phyloP scores from a whole-genome alignment of 2,888 invertebrate genomes.

The Andrena bicolor region DNA sequence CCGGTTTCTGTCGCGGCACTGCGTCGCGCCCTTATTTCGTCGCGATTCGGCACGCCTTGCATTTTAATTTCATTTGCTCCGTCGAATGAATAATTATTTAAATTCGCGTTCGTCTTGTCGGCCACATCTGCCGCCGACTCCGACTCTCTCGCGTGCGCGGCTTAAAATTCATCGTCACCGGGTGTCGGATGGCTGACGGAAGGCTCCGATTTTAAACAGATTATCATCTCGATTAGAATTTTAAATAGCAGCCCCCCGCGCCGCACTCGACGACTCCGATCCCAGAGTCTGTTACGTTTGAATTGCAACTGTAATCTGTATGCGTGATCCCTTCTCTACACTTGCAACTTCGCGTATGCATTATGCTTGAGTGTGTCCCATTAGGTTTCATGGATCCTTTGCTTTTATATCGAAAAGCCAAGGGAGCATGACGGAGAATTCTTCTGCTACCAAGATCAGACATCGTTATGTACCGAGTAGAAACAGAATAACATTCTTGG shows the following conservation, averaged over 20 bases:
- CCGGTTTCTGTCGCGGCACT: not conserved
- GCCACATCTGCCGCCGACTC: slow-evolving; percentile 38
- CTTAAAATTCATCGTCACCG: slow-evolving; percentile 50
- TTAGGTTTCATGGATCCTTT: not conserved
- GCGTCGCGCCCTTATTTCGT: slow-evolving; percentile 18
- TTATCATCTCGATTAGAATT: slow-evolving; percentile 54
- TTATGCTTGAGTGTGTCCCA: not conserved
- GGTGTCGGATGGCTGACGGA: not conserved
- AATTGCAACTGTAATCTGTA: not conserved
- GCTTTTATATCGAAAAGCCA: not conserved
- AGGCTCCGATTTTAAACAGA: slow-evolving; percentile 29
- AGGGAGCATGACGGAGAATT: not conserved
- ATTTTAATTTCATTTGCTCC: slow-evolving; percentile 71
- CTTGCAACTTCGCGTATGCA: not conserved
- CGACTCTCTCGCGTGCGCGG: not conserved
- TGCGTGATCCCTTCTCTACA: not conserved
- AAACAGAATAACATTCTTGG: no score
- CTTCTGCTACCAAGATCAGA: not conserved
- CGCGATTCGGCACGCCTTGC: slow-evolving; percentile 60
- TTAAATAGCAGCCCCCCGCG: slow-evolving; percentile 18
- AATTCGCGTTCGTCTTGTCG: slow-evolving; percentile 64
- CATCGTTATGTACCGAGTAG: no score
- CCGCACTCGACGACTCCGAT: not conserved
- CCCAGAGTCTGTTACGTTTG: not conserved
- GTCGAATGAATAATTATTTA: slow-evolving; percentile 75